Evolutionary conservation across 1,140 invertebrate species (phyloP).

Genomic region (Reticulitermes speratus): DNA sequence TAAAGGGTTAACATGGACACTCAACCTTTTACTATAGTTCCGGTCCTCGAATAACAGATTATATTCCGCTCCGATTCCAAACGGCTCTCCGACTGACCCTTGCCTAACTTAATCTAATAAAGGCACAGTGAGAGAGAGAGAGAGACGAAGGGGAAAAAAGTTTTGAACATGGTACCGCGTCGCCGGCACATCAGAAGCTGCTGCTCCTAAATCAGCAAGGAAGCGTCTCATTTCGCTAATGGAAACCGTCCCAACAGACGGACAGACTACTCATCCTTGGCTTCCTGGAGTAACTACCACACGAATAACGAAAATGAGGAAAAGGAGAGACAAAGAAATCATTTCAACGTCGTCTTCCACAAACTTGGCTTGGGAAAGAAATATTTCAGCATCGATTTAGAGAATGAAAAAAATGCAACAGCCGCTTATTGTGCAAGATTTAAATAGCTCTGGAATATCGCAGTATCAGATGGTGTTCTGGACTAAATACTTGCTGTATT

Average conservation of each 20-base stretch:
- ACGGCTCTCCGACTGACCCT: conserved; percentile 1
- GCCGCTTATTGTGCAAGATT: not conserved
- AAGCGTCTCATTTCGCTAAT: conserved; percentile 28
- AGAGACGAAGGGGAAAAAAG: not conserved
- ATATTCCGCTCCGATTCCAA: not conserved
- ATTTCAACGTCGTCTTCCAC: not conserved
- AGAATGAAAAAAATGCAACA: not conserved
- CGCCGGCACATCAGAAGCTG: not conserved
- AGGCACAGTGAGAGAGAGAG: not conserved
- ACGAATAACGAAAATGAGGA: not conserved
- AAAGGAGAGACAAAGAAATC: conserved; percentile 11
- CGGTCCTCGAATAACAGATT: not conserved
- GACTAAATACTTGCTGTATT: not conserved
- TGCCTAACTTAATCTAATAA: conserved; percentile 28
- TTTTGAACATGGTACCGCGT: not conserved
- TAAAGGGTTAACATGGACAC: too few relatives aligned
- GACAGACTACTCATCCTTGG: not conserved
- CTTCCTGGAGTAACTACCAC: not conserved
- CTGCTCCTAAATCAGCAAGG: conserved; percentile 28
- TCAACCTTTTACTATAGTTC: not conserved
- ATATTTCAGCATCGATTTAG: not conserved
- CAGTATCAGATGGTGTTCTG: not conserved
- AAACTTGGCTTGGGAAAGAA: not conserved
- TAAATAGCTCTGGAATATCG: not conserved
- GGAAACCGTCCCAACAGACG: conserved; percentile 20